Conservation (phyloP, 1,140 invertebrate species). For the Schlechtendalia chinensis region DNA sequence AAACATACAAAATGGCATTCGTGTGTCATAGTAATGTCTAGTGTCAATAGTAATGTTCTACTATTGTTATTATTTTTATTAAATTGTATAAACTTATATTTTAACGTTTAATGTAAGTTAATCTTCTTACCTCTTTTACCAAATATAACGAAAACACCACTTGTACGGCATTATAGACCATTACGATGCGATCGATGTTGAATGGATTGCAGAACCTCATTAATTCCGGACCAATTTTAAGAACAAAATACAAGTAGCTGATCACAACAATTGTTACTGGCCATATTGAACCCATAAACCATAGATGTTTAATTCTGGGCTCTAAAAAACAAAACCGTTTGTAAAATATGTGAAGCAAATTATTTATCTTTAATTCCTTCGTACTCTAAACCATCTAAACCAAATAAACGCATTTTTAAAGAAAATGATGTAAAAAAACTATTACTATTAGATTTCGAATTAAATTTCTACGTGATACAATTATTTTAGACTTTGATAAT, state of each 20-base stretch:
- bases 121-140: slow-evolving; percentile 46
- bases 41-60: too few species aligned
- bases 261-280: slow-evolving; percentile 61
- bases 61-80: too few species aligned
- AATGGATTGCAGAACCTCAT: slow-evolving; percentile 61
- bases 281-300: slow-evolving; percentile 63
- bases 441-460: too few species aligned
- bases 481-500: too few species aligned
- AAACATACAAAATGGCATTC: too few species aligned
- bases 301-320: slow-evolving; percentile 64
- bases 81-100: too few species aligned
- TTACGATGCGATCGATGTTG: slow-evolving; percentile 59
- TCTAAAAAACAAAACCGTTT: slow-evolving; percentile 58
- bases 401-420: not conserved
- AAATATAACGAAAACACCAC: slow-evolving; percentile 57
- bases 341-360: not conserved
- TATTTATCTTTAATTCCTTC: not conserved
- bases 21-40: too few species aligned
- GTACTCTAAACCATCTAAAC: not conserved
- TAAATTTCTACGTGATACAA: too few species aligned
- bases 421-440: too few species aligned
- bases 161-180: slow-evolving; percentile 62
- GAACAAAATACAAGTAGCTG: slow-evolving; percentile 68
- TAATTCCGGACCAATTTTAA: slow-evolving; percentile 70
- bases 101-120: too few species aligned